A percentile compares a stretch with the other conserved stretches of the same genome.
These are phyloP conservation scores for Macropis europaea DNA, from an alignment of 2,888 invertebrate species.

Conservation along the genomic window DNA sequence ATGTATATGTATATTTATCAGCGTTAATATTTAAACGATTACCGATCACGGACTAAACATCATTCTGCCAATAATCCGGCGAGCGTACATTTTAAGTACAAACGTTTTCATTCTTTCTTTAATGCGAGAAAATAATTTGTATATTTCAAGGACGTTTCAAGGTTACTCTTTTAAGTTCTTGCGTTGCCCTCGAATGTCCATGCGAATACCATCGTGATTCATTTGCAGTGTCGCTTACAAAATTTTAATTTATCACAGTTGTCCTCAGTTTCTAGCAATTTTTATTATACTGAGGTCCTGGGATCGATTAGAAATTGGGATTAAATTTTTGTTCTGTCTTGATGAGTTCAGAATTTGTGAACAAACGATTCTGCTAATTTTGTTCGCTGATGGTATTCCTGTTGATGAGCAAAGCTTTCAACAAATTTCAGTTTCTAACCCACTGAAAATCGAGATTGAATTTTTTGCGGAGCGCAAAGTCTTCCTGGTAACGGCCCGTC, in stretches of 20 bases:
- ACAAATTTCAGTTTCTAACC: slow-evolving; percentile 1
- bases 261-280: no score
- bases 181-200: background rate
- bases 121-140: slow-evolving; percentile 33
- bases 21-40: slow-evolving; percentile 53
- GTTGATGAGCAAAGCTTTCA: background rate
- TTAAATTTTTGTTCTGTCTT: no score
- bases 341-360: no score
- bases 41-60: slow-evolving; percentile 2
- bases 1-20: slow-evolving; percentile 52
- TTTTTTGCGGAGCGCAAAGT: slow-evolving; percentile 61
- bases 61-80: slow-evolving; percentile 76
- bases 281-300: no score
- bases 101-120: slow-evolving; percentile 67
- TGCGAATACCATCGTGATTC: slow-evolving; percentile 1
- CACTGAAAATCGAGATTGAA: slow-evolving; percentile 47
- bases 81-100: slow-evolving; percentile 76
- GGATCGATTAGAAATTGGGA: no score
- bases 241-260: no score
- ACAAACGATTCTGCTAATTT: no score
- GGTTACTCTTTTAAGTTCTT: background rate
- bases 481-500: slow-evolving; percentile 48
- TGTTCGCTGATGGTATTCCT: slow-evolving; percentile 15
- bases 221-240: background rate
- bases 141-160: slow-evolving; percentile 18